These are phyloP conservation scores for Psophia crepitans DNA, from an alignment of 2,113 vertebrate genomes.

Conservation along the genomic window DNA sequence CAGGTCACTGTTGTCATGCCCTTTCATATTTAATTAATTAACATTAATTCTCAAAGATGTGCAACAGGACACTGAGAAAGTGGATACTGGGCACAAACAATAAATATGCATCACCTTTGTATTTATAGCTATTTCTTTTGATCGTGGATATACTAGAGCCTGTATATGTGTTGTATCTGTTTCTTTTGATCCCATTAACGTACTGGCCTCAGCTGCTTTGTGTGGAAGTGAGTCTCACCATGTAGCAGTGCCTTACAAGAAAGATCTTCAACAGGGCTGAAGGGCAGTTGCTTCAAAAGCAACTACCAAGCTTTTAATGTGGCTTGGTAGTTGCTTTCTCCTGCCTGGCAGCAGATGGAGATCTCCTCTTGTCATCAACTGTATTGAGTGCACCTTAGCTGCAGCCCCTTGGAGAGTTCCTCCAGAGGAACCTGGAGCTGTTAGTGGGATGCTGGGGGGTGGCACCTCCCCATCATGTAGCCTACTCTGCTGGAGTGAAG, in stretches of 20 bases:
- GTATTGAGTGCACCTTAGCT: neutral
- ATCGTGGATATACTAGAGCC: neutral
- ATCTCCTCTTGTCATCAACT: neutral
- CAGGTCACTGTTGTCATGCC: neutral
- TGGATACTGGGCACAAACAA: neutral
- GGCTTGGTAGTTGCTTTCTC: neutral
- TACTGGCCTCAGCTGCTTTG: neutral
- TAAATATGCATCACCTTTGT: neutral
- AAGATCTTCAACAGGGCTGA: neutral
- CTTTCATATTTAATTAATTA: neutral
- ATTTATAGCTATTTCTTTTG: neutral
- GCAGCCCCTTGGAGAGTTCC: neutral
- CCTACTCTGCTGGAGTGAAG: neutral
- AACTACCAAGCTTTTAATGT: neutral
- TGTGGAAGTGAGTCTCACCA: neutral
- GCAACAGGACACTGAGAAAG: neutral
- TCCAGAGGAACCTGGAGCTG: neutral
- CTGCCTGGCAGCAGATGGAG: neutral
- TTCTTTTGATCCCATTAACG: neutral
- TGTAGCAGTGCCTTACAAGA: neutral
- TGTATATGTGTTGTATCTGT: rapidly evolving
- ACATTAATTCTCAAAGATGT: neutral
- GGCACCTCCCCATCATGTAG: neutral
- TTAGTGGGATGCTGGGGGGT: neutral
- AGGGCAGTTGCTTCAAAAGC: no score